Evolutionary conservation across 2,797 vertebrate species (phyloP).

Genomic region (Gobionotothen gibberifrons): DNA sequence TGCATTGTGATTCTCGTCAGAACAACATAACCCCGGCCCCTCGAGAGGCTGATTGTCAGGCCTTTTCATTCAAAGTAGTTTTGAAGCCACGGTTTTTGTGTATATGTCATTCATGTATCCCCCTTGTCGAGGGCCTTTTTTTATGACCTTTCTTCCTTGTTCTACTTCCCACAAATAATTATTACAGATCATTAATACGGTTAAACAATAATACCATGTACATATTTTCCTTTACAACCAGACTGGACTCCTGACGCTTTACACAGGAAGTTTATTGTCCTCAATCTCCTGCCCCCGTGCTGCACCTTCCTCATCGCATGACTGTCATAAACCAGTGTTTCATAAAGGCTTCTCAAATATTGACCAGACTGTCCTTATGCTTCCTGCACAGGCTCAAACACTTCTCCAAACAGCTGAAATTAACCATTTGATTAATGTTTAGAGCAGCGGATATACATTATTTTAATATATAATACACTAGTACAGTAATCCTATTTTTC

Average conservation of each 20-base stretch:
- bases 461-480: constrained; percentile 1
- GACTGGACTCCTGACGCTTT: constrained; percentile 33
- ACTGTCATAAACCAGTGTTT: constrained; percentile 75
- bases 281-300: constrained; percentile 53
- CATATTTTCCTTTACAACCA: constrained; percentile 48
- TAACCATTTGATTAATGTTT: constrained; percentile 28
- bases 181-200: constrained; percentile 24
- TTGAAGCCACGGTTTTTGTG: constrained; percentile 24
- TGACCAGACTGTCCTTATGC: constrained; percentile 68
- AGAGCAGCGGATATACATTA: neutral
- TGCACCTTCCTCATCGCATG: constrained; percentile 68
- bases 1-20: constrained; percentile 78
- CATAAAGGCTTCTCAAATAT: constrained; percentile 84
- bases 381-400: constrained; percentile 42
- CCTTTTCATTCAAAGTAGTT: constrained; percentile 61
- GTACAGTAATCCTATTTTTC: neutral
- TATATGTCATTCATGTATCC: constrained; percentile 3
- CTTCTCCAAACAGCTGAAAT: constrained; percentile 32
- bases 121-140: constrained; percentile 1
- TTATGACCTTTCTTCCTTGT: constrained; percentile 26
- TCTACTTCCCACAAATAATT: constrained; percentile 11
- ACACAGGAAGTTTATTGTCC: constrained; percentile 67
- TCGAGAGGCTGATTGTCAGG: constrained; percentile 48
- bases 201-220: constrained; percentile 48
- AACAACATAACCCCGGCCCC: constrained; percentile 60